These are phyloP conservation scores for Cryptomyrus ogoouensis DNA, from an alignment of 2,113 vertebrate species.

Conservation along the genomic window DNA sequence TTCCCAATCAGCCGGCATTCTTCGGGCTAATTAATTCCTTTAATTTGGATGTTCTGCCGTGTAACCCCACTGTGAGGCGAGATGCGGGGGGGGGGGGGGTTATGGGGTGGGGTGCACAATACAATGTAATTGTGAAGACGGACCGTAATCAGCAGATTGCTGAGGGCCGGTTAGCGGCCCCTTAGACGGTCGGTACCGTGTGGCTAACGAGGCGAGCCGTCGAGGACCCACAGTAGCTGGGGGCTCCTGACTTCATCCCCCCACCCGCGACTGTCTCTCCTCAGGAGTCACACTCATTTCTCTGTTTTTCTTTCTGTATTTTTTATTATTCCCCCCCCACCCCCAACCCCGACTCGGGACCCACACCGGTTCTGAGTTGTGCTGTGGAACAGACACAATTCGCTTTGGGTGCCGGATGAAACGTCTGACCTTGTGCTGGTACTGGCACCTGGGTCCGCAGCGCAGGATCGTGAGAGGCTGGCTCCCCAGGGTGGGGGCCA, in stretches of 20 bases:
- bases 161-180: neutral
- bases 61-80: conserved; percentile 49
- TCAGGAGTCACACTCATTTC: conserved; percentile 5
- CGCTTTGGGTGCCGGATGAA: neutral
- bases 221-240: neutral
- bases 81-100: neutral
- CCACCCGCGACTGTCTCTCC: conserved; percentile 3
- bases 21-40: conserved; percentile 62
- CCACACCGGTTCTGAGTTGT: neutral
- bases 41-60: conserved; percentile 58
- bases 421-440: neutral
- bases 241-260: neutral
- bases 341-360: neutral
- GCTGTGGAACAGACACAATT: neutral
- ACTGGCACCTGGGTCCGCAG: neutral
- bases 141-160: conserved; percentile 60
- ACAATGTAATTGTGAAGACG: conserved; percentile 62
- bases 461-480: neutral
- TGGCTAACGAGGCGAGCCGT: neutral
- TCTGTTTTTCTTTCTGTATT: neutral
- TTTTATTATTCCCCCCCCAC: neutral
- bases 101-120: conserved; percentile 43
- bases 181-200: neutral
- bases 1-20: conserved; percentile 62
- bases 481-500: neutral